Conservation (phyloP, 2,113 vertebrate species). For the Syngnathus typhle region DNA sequence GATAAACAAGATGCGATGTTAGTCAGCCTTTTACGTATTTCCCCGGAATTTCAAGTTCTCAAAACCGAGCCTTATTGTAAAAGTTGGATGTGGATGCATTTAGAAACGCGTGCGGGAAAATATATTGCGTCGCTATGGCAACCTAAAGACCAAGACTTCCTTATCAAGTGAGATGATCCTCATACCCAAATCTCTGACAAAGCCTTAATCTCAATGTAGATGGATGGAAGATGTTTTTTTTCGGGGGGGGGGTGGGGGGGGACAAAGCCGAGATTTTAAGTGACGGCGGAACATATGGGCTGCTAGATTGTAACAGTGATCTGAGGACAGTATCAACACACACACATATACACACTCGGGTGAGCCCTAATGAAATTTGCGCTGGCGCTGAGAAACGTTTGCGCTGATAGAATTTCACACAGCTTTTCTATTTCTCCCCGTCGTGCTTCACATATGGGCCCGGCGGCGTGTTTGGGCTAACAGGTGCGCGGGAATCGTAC, state of each 20-base stretch:
- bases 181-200: conserved; percentile 66
- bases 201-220: conserved; percentile 62
- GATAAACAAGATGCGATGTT: too few relatives aligned
- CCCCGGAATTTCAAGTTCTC: background rate
- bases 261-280: conserved; percentile 61
- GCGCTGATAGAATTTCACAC: conserved; percentile 50
- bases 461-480: conserved; percentile 31
- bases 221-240: conserved; percentile 42
- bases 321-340: conserved; percentile 44
- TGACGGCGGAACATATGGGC: conserved; percentile 60
- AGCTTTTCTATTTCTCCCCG: conserved; percentile 31
- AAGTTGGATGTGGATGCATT: background rate
- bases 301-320: conserved; percentile 55
- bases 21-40: background rate
- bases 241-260: conserved; percentile 19
- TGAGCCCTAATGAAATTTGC: conserved; percentile 43
- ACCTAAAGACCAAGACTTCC: conserved; percentile 26
- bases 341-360: conserved; percentile 12
- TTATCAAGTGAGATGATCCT: conserved; percentile 50
- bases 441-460: conserved; percentile 42
- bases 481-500: conserved; percentile 53
- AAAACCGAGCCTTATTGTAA: background rate
- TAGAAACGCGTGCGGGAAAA: background rate
- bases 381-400: conserved; percentile 37
- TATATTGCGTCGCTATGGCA: conserved; percentile 24